phyloP scores from a whole-genome alignment of 2,888 invertebrate genomes.

The Eurytoma adleriae region DNA sequence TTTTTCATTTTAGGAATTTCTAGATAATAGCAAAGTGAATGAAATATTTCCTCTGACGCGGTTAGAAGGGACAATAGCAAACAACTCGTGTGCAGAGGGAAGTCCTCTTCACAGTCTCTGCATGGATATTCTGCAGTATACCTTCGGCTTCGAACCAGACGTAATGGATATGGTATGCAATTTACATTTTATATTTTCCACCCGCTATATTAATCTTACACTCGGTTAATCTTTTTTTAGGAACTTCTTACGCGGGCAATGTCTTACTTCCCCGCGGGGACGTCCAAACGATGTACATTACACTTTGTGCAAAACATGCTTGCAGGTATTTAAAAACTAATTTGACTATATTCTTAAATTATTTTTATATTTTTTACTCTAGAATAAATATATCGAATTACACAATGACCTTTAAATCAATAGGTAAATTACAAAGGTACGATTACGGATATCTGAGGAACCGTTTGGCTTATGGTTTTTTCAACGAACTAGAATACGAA shows the following conservation, averaged over 20 bases:
- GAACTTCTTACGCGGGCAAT: conserved; percentile 39
- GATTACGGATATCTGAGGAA: no score
- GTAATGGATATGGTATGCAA: background rate
- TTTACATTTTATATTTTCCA: background rate
- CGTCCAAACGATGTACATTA: conserved; percentile 40
- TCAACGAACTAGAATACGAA: no score
- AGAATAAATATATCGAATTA: no score
- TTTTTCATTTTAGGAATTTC: no score
- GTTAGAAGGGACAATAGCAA: no score
- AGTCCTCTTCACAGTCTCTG: background rate
- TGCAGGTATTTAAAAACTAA: conserved; percentile 33
- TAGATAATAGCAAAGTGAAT: no score
- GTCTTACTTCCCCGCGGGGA: conserved; percentile 56
- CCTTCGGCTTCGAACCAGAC: background rate
- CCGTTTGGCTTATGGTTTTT: no score
- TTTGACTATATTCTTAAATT: no score
- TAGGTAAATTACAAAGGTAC: no score
- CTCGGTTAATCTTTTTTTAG: conserved; percentile 21
- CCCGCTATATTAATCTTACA: background rate
- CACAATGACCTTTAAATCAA: no score
- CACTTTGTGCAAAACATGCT: conserved; percentile 57
- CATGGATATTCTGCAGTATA: background rate
- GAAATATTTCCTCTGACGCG: no score
- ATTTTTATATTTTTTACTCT: no score
- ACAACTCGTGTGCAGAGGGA: background rate